Percentiles rank a stretch among this genome's conserved stretches.
These are phyloP conservation scores for Cyrtodaria siliqua DNA, from an alignment of 2,888 invertebrate genomes.

Conservation along the genomic window DNA sequence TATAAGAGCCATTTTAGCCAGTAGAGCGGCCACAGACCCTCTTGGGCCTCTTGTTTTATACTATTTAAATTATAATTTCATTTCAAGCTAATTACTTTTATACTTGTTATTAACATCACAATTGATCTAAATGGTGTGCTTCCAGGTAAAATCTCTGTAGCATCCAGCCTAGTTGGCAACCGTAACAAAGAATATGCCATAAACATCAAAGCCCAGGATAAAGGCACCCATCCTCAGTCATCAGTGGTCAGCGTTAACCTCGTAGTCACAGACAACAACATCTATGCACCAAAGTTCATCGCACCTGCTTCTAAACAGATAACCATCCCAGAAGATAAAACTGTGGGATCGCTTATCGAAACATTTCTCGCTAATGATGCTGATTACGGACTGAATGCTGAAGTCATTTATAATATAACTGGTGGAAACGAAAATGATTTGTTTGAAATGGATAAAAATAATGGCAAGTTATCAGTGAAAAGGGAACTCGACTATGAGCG, in stretches of 20 bases:
- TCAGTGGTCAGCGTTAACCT: conserved; percentile 90
- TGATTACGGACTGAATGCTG: conserved; percentile 96
- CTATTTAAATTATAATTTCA: no score
- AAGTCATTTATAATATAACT: conserved; percentile 90
- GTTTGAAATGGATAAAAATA: conserved; percentile 92
- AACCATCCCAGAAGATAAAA: conserved; percentile 96
- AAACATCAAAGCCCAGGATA: conserved; percentile 92
- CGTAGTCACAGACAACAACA: conserved; percentile 92
- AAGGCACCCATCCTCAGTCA: conserved; percentile 94
- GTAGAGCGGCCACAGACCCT: no score
- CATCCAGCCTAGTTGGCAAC: conserved; percentile 88
- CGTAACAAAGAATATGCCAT: conserved; percentile 88
- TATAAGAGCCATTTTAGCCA: no score
- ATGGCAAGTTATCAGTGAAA: conserved; percentile 93
- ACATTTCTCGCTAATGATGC: conserved; percentile 94
- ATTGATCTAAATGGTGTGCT: conserved; percentile 31
- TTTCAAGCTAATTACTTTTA: no score
- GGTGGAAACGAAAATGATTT: conserved; percentile 92
- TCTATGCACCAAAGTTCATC: conserved; percentile 92
- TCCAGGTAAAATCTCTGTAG: conserved; percentile 90
- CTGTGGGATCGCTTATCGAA: conserved; percentile 92
- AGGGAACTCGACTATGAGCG: conserved; percentile 95
- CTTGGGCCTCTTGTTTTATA: no score
- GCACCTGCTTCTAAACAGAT: conserved; percentile 92
- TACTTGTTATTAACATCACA: no score